phyloP scores from a whole-genome alignment of 2,113 vertebrate species.

The Ascaphus truei region DNA sequence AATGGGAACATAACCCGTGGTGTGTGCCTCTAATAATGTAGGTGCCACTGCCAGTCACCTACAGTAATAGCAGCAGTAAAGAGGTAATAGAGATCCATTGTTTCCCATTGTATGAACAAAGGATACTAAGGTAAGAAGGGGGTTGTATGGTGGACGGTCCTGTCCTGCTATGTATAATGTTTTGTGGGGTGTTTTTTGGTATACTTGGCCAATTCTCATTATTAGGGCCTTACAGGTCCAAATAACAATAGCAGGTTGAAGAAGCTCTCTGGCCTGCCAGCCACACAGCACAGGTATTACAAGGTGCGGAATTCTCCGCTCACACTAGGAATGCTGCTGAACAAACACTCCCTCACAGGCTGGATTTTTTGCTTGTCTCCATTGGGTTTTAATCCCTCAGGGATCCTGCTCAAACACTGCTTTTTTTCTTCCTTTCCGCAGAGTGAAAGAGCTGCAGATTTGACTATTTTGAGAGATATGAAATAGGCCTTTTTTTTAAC shows the following conservation, averaged over 20 bases:
- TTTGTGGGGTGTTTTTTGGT: background rate
- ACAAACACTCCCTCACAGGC: slow-evolving; percentile 54
- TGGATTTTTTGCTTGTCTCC: slow-evolving; percentile 26
- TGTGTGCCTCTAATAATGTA: no score
- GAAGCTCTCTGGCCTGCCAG: background rate
- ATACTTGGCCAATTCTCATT: slow-evolving; percentile 1
- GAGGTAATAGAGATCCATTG: no score
- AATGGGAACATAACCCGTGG: no score
- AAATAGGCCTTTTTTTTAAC: background rate
- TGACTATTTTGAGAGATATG: background rate
- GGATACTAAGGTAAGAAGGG: no score
- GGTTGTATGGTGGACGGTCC: no score
- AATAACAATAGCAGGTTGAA: slow-evolving; percentile 38
- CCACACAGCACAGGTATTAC: slow-evolving; percentile 1
- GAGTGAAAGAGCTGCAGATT: background rate
- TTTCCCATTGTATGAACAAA: no score
- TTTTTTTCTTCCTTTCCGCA: background rate
- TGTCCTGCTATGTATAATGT: no score
- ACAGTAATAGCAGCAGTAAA: no score
- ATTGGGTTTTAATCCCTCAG: slow-evolving; percentile 11
- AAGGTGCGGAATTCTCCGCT: slow-evolving; percentile 38
- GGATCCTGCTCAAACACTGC: slow-evolving; percentile 6
- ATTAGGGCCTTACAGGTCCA: slow-evolving; percentile 4
- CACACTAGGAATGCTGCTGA: slow-evolving; percentile 54
- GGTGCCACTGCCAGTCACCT: no score